Conservation (phyloP, 2,888 invertebrate genomes). For the Amblyteles armatorius region DNA sequence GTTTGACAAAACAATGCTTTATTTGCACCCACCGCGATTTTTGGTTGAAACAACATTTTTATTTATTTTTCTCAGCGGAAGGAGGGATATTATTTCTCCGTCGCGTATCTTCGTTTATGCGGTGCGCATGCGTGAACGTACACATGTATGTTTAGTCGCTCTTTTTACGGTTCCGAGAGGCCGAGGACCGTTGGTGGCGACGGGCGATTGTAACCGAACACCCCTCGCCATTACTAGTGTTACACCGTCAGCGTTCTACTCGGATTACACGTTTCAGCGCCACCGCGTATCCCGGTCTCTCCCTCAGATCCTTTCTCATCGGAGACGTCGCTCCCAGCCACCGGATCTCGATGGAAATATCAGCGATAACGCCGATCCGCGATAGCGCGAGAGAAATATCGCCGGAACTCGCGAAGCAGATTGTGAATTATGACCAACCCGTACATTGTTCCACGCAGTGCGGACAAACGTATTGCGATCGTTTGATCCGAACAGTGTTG, state of each 20-base stretch:
- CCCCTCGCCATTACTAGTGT: conserved; percentile 67
- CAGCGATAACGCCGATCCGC: background rate
- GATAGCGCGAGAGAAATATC: background rate
- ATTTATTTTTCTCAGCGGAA: background rate
- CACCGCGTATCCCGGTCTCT: conserved; percentile 51
- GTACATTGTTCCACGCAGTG: background rate
- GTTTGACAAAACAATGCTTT: too few relatives aligned
- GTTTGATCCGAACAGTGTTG: background rate
- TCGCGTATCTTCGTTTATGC: conserved; percentile 19
- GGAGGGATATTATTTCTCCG: conserved; percentile 12
- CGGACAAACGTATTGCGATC: background rate
- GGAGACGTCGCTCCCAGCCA: conserved; percentile 1
- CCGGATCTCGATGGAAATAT: conserved; percentile 29
- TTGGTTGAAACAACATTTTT: background rate
- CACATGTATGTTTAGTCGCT: conserved; percentile 7
- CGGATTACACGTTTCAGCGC: conserved; percentile 67
- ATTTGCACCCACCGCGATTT: too few relatives aligned
- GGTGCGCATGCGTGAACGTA: conserved; percentile 5
- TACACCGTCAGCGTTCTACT: conserved; percentile 66
- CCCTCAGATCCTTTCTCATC: conserved; percentile 31
- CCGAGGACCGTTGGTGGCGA: conserved; percentile 57
- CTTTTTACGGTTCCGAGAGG: conserved; percentile 36
- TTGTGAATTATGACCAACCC: background rate
- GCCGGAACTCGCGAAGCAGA: background rate
- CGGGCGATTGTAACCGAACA: conserved; percentile 66